phyloP scores from a whole-genome alignment of 2,888 invertebrate genomes.

The Nephrotoma appendiculata region DNA sequence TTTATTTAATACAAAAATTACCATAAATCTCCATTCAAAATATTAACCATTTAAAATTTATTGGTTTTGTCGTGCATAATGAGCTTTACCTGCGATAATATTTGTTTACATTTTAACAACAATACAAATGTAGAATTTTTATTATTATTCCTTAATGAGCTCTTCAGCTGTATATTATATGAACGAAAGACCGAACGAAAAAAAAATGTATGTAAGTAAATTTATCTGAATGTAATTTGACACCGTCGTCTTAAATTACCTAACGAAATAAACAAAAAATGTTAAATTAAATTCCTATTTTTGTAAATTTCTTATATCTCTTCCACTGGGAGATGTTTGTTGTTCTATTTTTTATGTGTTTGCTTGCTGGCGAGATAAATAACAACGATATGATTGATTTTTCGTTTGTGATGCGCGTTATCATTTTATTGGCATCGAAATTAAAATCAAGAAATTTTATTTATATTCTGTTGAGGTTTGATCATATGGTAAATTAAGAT shows the following conservation, averaged over 20 bases:
- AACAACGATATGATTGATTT: not conserved
- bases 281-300: not conserved
- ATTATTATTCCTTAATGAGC: not conserved
- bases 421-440: not conserved
- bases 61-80: not conserved
- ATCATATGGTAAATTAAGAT: not conserved
- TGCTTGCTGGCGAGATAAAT: not conserved
- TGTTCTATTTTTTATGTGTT: not conserved
- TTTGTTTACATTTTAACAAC: not conserved
- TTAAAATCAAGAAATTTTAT: not conserved
- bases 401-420: not conserved
- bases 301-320: not conserved
- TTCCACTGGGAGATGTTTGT: not conserved
- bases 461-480: not conserved
- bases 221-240: not conserved
- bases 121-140: not conserved
- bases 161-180: not conserved
- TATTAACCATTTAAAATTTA: not conserved
- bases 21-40: not conserved
- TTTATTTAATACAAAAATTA: not conserved
- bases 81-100: not conserved
- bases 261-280: not conserved
- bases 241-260: not conserved
- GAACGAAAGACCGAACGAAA: not conserved
- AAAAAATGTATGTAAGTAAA: not conserved